Evolutionary conservation across 2,888 invertebrate genomes (phyloP).

Genomic region (Cerceris ruficornis): DNA sequence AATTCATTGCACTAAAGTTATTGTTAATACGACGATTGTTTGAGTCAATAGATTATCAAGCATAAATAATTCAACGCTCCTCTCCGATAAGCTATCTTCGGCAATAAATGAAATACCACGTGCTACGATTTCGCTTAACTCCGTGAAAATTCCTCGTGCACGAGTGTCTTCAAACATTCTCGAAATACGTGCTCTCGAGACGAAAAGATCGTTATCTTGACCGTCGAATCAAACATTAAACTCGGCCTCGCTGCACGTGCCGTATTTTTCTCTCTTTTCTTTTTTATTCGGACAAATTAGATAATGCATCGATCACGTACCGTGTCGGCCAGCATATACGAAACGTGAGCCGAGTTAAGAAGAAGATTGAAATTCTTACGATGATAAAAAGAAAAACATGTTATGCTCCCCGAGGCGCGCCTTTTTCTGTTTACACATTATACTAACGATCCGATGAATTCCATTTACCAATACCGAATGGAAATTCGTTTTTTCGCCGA

Average conservation of each 20-base stretch:
- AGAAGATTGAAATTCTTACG: slow-evolving; percentile 11
- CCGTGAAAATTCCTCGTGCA: not conserved
- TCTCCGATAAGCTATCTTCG: not conserved
- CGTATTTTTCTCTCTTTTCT: no score
- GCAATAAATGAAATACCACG: not conserved
- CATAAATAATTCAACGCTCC: slow-evolving; percentile 18
- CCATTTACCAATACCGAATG: slow-evolving; percentile 6
- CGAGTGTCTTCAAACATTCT: not conserved
- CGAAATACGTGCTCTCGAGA: not conserved
- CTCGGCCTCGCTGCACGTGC: slow-evolving; percentile 35
- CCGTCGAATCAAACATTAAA: slow-evolving; percentile 10
- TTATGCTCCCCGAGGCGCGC: not conserved
- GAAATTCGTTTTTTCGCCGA: slow-evolving; percentile 3
- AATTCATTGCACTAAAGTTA: not conserved
- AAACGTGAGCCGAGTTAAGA: not conserved
- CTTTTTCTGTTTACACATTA: slow-evolving; percentile 1
- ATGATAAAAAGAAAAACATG: slow-evolving; percentile 9
- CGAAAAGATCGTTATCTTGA: slow-evolving; percentile 11
- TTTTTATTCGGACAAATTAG: slow-evolving; percentile 3
- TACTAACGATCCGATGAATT: slow-evolving; percentile 12
- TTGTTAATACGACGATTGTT: not conserved
- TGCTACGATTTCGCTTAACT: not conserved
- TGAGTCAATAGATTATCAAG: slow-evolving; percentile 25
- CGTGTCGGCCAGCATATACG: slow-evolving; percentile 3
- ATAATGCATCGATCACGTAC: slow-evolving; percentile 32